Percentiles rank a stretch among this genome's conserved stretches.
Evolutionary conservation across 2,797 vertebrate species (phyloP).

Genomic region (Hippocampus kuda): DNA sequence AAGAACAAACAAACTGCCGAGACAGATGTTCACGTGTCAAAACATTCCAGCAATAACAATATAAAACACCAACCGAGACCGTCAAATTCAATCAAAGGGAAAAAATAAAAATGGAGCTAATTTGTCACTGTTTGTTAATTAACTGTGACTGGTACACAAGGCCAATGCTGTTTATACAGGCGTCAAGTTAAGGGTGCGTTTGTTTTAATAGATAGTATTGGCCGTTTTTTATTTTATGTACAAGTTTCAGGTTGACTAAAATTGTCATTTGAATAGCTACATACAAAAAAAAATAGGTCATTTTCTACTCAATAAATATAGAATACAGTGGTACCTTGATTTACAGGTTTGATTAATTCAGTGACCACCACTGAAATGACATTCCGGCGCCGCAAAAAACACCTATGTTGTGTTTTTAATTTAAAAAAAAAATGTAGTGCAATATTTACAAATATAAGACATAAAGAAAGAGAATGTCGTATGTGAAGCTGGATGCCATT

Average conservation of each 20-base stretch:
- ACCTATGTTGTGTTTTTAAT: too few species aligned
- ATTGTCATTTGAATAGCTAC: slow-evolving; percentile 48
- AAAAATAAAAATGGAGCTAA: neutral
- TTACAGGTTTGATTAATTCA: neutral
- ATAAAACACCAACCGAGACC: slow-evolving; percentile 51
- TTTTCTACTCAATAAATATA: slow-evolving; percentile 24
- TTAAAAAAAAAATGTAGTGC: too few species aligned
- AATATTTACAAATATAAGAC: too few species aligned
- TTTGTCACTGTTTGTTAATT: slow-evolving; percentile 7
- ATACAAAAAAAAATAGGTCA: slow-evolving; percentile 67
- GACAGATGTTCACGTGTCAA: slow-evolving; percentile 43
- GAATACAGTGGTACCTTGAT: neutral
- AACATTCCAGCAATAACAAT: slow-evolving; percentile 55
- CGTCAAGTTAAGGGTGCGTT: slow-evolving; percentile 10
- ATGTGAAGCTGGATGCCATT: neutral
- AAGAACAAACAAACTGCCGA: slow-evolving; percentile 45
- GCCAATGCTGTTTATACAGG: slow-evolving; percentile 7
- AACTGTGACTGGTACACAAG: slow-evolving; percentile 17
- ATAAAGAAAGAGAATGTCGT: too few species aligned
- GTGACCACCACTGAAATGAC: too few species aligned
- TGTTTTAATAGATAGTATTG: neutral
- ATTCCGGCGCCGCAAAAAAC: too few species aligned
- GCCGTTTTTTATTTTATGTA: neutral
- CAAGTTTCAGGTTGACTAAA: slow-evolving; percentile 29
- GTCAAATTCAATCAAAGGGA: slow-evolving; percentile 43